Percentiles rank a stretch among this genome's conserved stretches.
Evolutionary conservation across 30 jellyfish, hydroid and myxozoan genomes (phyloP).

Genomic region (Calvadosia cruxmelitensis): DNA sequence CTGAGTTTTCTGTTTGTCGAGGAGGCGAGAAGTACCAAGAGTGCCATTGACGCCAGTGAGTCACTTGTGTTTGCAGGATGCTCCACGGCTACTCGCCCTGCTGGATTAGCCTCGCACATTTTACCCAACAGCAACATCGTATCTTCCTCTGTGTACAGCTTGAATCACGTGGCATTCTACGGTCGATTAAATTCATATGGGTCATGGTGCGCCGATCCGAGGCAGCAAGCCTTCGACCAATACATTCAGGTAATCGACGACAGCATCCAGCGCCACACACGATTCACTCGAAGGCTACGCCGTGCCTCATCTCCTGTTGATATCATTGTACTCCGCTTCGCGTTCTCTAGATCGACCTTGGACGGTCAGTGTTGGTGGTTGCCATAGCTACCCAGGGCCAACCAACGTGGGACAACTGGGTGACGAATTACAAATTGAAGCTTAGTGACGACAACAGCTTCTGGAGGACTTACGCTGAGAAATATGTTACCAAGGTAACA

Average conservation of each 20-base stretch:
- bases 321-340: no score
- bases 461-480: slow-evolving; percentile 8
- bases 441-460: slow-evolving; percentile 29
- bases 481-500: background rate
- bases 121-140: slow-evolving; percentile 18
- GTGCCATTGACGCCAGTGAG: no score
- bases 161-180: slow-evolving; percentile 18
- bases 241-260: slow-evolving; percentile 13
- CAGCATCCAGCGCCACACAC: no score
- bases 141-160: slow-evolving; percentile 33
- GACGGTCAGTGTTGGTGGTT: slow-evolving; percentile 8
- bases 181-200: slow-evolving; percentile 22
- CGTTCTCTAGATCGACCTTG: slow-evolving; percentile 49
- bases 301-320: no score
- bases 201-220: slow-evolving; percentile 24
- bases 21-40: no score
- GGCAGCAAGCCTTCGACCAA: background rate
- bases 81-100: background rate
- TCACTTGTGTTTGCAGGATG: slow-evolving; percentile 15
- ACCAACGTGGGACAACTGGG: slow-evolving; percentile 55
- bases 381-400: slow-evolving; percentile 88
- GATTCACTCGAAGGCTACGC: no score
- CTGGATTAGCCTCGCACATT: slow-evolving; percentile 8
- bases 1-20: no score
- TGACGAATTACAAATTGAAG: slow-evolving; percentile 30